Conservation (phyloP, 2,888 invertebrate species). For the Leptarthrus brevirostris region DNA sequence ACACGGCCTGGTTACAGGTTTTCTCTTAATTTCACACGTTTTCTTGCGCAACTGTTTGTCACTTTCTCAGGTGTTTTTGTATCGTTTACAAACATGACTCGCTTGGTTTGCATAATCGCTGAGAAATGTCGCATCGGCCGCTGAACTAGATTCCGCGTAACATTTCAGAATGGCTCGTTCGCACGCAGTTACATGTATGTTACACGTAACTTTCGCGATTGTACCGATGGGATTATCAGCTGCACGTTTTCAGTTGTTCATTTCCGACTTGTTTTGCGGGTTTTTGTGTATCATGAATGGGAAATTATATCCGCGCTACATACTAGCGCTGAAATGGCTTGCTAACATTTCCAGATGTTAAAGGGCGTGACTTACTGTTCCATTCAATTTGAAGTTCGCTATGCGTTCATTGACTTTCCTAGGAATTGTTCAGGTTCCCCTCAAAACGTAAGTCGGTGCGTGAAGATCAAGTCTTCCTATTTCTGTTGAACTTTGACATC, state of each 20-base stretch:
- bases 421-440: not conserved
- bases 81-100: not conserved
- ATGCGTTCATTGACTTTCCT: constrained; percentile 33
- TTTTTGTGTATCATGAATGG: constrained; percentile 25
- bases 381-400: constrained; percentile 29
- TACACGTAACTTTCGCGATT: not conserved
- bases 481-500: constrained; percentile 29
- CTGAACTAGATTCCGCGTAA: constrained; percentile 30
- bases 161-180: constrained; percentile 1
- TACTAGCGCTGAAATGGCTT: not conserved
- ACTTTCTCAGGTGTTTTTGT: not conserved
- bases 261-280: constrained; percentile 11
- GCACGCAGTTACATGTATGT: constrained; percentile 33
- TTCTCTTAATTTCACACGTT: constrained; percentile 17
- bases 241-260: not conserved
- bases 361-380: constrained; percentile 43
- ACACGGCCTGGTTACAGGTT: not conserved
- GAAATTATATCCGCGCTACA: constrained; percentile 17
- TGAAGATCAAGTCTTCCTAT: constrained; percentile 18
- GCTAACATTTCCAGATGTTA: constrained; percentile 10
- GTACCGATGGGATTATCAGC: constrained; percentile 13
- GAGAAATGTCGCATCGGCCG: constrained; percentile 26
- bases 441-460: not conserved
- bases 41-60: constrained; percentile 8
- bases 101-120: constrained; percentile 21